Percentiles rank a stretch among this genome's conserved stretches.
phyloP scores from a whole-genome alignment of 2,113 vertebrate genomes.

The Etheostoma spectabile region DNA sequence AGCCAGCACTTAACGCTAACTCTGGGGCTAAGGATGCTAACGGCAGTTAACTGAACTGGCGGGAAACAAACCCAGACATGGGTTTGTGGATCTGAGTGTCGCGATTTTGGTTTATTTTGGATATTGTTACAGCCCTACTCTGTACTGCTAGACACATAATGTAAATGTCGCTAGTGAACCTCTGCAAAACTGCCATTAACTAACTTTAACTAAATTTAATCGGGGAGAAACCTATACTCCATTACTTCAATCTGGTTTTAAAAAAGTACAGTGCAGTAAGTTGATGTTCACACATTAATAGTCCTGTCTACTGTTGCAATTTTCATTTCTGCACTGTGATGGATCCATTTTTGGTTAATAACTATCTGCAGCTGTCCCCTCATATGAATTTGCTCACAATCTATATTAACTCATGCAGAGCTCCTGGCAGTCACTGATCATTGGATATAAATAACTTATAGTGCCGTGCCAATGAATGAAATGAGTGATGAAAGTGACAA shows the following conservation, averaged over 20 bases:
- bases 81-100: too few species aligned
- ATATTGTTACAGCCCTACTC: too few species aligned
- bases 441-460: slow-evolving; percentile 21
- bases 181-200: not conserved
- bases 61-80: too few species aligned
- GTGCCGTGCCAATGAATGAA: not conserved
- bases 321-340: not conserved
- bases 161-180: not conserved
- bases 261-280: not conserved
- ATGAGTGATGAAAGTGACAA: not conserved
- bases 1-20: too few species aligned
- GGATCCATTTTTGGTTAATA: not conserved
- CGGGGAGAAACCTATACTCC: too few species aligned
- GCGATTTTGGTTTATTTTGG: too few species aligned
- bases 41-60: too few species aligned
- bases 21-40: too few species aligned
- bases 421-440: not conserved
- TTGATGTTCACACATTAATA: not conserved
- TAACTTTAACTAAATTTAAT: not conserved
- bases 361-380: not conserved
- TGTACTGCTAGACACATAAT: not conserved
- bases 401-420: not conserved
- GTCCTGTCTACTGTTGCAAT: not conserved
- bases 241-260: not conserved
- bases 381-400: not conserved